phyloP scores from a whole-genome alignment of 1,140 invertebrate genomes.

The Yoshiicerus persimilis region DNA sequence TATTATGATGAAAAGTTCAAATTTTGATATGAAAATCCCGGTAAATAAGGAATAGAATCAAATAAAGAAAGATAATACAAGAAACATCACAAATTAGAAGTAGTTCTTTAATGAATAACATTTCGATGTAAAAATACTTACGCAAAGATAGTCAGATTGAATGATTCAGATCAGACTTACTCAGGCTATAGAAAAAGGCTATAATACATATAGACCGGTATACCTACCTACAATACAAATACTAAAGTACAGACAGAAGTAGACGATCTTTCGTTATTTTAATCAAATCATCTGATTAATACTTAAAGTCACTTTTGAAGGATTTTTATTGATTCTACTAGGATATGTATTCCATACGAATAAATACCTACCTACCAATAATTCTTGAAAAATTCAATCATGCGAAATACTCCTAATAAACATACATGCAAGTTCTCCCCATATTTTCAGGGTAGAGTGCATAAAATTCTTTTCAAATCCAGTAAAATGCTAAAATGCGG shows the following conservation, averaged over 20 bases:
- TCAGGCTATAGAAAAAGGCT: neutral
- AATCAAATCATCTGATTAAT: neutral
- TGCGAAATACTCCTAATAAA: neutral
- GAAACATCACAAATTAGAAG: neutral
- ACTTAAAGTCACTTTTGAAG: neutral
- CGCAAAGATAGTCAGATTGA: neutral
- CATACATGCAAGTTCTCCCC: neutral
- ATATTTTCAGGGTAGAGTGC: too few species aligned
- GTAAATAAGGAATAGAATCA: neutral
- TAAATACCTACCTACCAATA: neutral
- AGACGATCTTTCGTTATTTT: neutral
- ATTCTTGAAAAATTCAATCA: too few species aligned
- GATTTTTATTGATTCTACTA: neutral
- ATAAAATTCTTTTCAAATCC: too few species aligned
- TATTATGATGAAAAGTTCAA: slow-evolving; percentile 21
- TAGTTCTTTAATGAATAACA: neutral
- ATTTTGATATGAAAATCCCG: slow-evolving; percentile 9
- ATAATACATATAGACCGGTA: neutral
- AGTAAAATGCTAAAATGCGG: too few species aligned
- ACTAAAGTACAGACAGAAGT: neutral
- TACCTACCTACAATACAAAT: neutral
- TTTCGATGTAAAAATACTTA: too few species aligned
- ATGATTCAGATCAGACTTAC: neutral
- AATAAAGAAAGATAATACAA: neutral
- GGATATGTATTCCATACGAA: neutral